Evolutionary conservation across 2,797 vertebrate genomes (phyloP).

Genomic region (Cetoscarus ocellatus): DNA sequence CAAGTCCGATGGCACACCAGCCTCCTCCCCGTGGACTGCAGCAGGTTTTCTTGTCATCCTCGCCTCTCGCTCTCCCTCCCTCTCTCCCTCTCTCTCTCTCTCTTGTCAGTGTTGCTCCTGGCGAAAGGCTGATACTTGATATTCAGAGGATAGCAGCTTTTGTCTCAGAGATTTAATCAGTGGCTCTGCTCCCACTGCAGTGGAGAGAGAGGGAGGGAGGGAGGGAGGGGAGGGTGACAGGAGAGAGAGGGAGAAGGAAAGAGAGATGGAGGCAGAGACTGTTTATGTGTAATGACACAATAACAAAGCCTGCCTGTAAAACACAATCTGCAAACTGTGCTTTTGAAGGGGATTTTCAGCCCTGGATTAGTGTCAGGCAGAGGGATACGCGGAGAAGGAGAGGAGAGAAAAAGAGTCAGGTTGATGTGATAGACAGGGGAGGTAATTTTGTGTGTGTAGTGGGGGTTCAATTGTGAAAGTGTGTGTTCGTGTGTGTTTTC

Average conservation of each 20-base stretch:
- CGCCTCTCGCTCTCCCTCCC: slow-evolving; percentile 69
- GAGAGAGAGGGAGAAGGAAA: slow-evolving; percentile 73
- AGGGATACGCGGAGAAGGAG: slow-evolving; percentile 71
- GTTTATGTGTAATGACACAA: slow-evolving; percentile 89
- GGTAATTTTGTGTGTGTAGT: slow-evolving; percentile 59
- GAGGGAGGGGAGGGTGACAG: slow-evolving; percentile 59
- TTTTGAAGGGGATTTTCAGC: slow-evolving; percentile 85
- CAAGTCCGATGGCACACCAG: slow-evolving; percentile 79
- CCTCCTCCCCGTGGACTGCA: slow-evolving; percentile 84
- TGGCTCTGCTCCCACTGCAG: slow-evolving; percentile 84
- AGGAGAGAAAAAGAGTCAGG: slow-evolving; percentile 76
- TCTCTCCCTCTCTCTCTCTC: slow-evolving; percentile 66
- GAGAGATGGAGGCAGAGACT: slow-evolving; percentile 83
- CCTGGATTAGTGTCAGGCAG: slow-evolving; percentile 85
- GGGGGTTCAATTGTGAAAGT: slow-evolving; percentile 22
- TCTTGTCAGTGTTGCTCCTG: slow-evolving; percentile 86
- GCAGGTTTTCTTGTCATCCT: slow-evolving; percentile 85
- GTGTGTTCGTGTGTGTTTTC: slow-evolving; percentile 28
- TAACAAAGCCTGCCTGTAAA: slow-evolving; percentile 87
- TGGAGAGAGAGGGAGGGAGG: slow-evolving; percentile 70
- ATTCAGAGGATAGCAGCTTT: slow-evolving; percentile 88
- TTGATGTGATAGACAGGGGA: slow-evolving; percentile 78
- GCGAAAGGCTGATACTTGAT: slow-evolving; percentile 88
- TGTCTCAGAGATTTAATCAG: slow-evolving; percentile 89
- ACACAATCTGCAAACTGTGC: slow-evolving; percentile 84